Conservation (phyloP, 2,888 invertebrate genomes). For the Actias luna region DNA sequence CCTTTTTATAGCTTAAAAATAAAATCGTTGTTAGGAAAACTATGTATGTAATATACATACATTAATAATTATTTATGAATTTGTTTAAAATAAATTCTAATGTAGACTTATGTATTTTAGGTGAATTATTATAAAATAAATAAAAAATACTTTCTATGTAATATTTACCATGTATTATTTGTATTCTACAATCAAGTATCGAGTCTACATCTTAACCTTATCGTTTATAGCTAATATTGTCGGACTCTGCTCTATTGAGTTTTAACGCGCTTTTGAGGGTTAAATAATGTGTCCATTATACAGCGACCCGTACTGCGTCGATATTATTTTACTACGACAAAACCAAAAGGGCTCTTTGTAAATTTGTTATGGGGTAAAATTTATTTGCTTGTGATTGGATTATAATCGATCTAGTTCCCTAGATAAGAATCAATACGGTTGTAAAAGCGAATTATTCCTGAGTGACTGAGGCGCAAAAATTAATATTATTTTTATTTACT, state of each 20-base stretch:
- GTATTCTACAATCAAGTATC: not conserved
- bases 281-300: conserved; percentile 60
- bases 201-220: not conserved
- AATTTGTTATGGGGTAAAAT: conserved; percentile 48
- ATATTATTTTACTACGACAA: conserved; percentile 7
- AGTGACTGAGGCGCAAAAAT: conserved; percentile 42
- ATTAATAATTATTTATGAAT: no score
- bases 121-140: not conserved
- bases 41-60: no score
- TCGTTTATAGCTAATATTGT: conserved; percentile 34
- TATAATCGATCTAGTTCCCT: conserved; percentile 65
- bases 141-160: no score
- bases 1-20: no score
- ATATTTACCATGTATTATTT: no score
- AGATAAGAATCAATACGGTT: conserved; percentile 54
- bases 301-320: conserved; percentile 32
- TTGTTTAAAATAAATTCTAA: not conserved
- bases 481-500: no score
- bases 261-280: conserved; percentile 76
- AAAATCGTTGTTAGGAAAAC: no score
- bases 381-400: conserved; percentile 72
- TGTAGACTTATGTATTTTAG: not conserved
- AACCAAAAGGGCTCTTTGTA: conserved; percentile 31
- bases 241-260: conserved; percentile 63
- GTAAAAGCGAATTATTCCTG: conserved; percentile 37